A percentile compares a stretch with the other conserved stretches of the same genome.
Conservation (phyloP, 2,888 invertebrate genomes). For the Mimachlamys varia region DNA sequence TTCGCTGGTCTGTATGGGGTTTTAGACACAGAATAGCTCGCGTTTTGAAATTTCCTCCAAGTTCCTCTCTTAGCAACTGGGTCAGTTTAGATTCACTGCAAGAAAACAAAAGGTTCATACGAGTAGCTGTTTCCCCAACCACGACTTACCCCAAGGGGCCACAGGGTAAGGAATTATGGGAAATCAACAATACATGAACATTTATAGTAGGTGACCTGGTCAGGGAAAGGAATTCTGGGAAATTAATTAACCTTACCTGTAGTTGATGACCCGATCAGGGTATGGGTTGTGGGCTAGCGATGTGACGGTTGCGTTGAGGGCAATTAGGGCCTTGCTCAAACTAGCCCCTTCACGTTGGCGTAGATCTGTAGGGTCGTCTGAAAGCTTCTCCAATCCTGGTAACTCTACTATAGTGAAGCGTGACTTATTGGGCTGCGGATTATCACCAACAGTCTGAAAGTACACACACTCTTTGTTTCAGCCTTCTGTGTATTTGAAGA, state of each 20-base stretch:
- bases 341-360: constrained; percentile 73
- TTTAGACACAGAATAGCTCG: constrained; percentile 75
- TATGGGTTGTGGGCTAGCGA: constrained; percentile 73
- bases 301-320: constrained; percentile 72
- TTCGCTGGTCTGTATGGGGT: constrained; percentile 67
- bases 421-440: constrained; percentile 72
- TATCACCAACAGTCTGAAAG: constrained; percentile 70
- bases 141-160: no score
- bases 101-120: constrained; percentile 28
- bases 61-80: constrained; percentile 73
- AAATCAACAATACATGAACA: not conserved
- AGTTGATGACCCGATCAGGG: constrained; percentile 76
- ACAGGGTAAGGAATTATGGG: not conserved
- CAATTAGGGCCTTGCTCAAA: constrained; percentile 71
- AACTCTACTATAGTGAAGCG: constrained; percentile 76
- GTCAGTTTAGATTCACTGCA: constrained; percentile 77
- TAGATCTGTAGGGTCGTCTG: constrained; percentile 65
- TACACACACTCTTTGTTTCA: not conserved
- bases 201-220: not conserved
- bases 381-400: constrained; percentile 76
- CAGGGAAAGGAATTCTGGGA: constrained; percentile 71
- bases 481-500: not conserved
- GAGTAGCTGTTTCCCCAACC: not conserved
- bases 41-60: constrained; percentile 80
- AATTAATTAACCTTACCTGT: constrained; percentile 75